These are phyloP conservation scores for Holotrichia oblita DNA, from an alignment of 1,140 invertebrate species.

Conservation along the genomic window DNA sequence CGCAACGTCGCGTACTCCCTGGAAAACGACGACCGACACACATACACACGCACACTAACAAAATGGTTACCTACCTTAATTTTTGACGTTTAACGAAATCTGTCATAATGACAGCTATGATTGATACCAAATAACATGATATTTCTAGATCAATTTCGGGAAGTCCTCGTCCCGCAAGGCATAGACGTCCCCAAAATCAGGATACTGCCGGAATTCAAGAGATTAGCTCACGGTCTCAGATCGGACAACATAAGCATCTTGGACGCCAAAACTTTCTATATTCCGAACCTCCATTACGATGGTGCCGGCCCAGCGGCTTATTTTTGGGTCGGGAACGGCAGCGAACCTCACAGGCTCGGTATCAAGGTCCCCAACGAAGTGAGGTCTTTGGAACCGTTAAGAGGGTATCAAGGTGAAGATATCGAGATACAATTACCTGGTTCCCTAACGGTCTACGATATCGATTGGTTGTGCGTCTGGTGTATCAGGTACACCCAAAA, in stretches of 20 bases:
- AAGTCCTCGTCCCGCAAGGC: constrained; percentile 78
- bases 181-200: constrained; percentile 79
- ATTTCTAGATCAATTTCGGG: constrained; percentile 87
- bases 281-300: constrained; percentile 92
- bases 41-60: neutral
- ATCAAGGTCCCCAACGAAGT: constrained; percentile 90
- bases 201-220: constrained; percentile 84
- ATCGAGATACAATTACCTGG: constrained; percentile 89
- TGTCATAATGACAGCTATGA: no score
- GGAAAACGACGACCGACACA: neutral
- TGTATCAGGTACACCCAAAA: constrained; percentile 87
- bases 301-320: constrained; percentile 90
- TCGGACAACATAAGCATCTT: constrained; percentile 91
- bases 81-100: no score
- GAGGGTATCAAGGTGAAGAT: constrained; percentile 88
- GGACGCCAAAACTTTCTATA: constrained; percentile 92
- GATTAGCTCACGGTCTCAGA: constrained; percentile 84
- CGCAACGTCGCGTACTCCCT: neutral
- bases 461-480: constrained; percentile 93
- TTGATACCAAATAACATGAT: no score
- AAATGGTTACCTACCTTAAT: constrained; percentile 21
- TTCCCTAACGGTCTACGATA: constrained; percentile 87
- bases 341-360: constrained; percentile 81
- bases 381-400: constrained; percentile 80
- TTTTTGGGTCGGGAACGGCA: constrained; percentile 91